phyloP scores from a whole-genome alignment of 2,113 vertebrate genomes.

The Marmota monax region DNA sequence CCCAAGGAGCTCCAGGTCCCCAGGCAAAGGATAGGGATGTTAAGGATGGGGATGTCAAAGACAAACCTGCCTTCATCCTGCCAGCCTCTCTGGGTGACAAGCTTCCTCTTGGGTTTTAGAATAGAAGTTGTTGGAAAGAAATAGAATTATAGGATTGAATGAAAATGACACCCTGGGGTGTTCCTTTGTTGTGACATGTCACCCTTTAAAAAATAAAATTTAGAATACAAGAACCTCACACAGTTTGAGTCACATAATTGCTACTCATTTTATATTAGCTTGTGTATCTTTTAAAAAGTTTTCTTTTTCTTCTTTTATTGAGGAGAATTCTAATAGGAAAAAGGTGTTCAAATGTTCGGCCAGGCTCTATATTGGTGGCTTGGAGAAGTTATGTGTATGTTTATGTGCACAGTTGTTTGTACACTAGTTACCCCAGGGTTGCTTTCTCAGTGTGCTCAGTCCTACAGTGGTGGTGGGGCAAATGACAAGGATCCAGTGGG shows the following conservation, averaged over 20 bases:
- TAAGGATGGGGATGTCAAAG: neutral
- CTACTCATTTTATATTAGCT: neutral
- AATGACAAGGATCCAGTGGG: too few relatives aligned
- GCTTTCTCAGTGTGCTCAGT: neutral
- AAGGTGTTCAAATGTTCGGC: neutral
- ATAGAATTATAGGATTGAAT: neutral
- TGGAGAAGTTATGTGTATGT: neutral
- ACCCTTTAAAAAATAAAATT: neutral
- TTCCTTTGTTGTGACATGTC: constrained; percentile 9
- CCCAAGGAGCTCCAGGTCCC: neutral
- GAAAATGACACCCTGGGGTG: neutral
- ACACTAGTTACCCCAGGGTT: neutral
- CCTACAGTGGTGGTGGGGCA: neutral
- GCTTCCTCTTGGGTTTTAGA: neutral
- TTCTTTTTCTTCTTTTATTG: neutral
- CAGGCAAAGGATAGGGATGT: neutral
- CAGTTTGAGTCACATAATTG: constrained; percentile 8
- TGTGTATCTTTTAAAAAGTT: neutral
- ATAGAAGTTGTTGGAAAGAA: neutral
- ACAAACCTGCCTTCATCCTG: neutral
- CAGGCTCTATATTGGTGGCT: neutral
- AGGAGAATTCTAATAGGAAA: neutral
- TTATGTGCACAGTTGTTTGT: neutral
- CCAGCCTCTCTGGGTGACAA: neutral
- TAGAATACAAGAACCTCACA: neutral